phyloP scores from a whole-genome alignment of 2,797 vertebrate genomes.

The Sciurus vulgaris region DNA sequence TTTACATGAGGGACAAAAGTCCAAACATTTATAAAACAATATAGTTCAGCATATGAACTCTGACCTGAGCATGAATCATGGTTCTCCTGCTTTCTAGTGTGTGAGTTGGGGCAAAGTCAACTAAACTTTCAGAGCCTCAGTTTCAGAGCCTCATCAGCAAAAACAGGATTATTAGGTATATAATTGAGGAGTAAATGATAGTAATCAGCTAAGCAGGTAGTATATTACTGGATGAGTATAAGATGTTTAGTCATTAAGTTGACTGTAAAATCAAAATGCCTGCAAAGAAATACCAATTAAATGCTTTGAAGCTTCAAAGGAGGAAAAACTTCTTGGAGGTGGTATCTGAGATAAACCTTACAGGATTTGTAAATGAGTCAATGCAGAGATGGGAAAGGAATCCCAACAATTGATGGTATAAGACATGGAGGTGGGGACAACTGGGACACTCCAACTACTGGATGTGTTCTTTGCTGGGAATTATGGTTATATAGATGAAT shows the following conservation, averaged over 20 bases:
- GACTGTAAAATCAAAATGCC: conserved; percentile 37
- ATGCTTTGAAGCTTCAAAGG: neutral
- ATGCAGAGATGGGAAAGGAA: neutral
- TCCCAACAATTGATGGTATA: neutral
- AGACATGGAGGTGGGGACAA: neutral
- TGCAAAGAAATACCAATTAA: conserved; percentile 38
- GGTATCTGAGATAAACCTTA: conserved; percentile 25
- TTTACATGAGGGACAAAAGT: conserved; percentile 28
- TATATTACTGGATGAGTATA: neutral
- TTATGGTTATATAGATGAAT: neutral
- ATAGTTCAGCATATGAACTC: neutral
- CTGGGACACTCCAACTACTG: neutral
- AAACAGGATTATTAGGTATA: neutral
- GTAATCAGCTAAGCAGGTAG: neutral
- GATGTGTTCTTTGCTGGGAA: conserved; percentile 48
- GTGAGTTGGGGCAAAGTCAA: conserved; percentile 19
- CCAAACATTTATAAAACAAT: neutral
- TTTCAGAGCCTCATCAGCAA: conserved; percentile 37
- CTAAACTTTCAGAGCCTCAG: neutral
- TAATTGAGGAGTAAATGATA: neutral
- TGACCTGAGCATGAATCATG: neutral
- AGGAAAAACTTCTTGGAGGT: conserved; percentile 40
- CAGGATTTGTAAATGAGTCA: neutral
- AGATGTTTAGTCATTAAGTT: neutral
- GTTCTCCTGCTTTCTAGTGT: neutral